phyloP scores from a whole-genome alignment of 2,888 invertebrate species.

The Orthonychiurus folsomi region DNA sequence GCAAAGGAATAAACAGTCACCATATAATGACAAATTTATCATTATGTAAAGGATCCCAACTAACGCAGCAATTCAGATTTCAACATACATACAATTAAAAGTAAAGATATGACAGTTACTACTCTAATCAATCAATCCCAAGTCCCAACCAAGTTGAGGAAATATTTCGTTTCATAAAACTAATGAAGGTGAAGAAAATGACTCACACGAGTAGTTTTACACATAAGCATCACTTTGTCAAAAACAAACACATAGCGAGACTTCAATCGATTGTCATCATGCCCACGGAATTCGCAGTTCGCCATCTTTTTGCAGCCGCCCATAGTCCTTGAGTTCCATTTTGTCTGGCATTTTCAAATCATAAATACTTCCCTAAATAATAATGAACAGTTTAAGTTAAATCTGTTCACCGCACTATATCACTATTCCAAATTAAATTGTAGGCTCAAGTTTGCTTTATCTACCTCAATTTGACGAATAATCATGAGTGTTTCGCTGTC shows the following conservation, averaged over 20 bases:
- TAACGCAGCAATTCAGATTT: constrained; percentile 11
- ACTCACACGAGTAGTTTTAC: constrained; percentile 69
- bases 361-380: constrained; percentile 70
- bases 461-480: constrained; percentile 76
- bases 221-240: constrained; percentile 91
- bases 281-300: constrained; percentile 84
- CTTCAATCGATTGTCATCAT: constrained; percentile 68
- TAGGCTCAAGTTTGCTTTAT: not conserved
- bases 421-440: too few species aligned
- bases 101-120: not conserved
- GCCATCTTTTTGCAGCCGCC: constrained; percentile 83
- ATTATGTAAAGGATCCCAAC: constrained; percentile 3
- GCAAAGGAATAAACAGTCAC: constrained; percentile 25
- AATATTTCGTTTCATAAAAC: not conserved
- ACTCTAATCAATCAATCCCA: not conserved
- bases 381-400: constrained; percentile 13
- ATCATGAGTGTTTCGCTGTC: constrained; percentile 88
- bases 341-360: constrained; percentile 73
- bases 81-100: not conserved
- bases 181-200: constrained; percentile 5
- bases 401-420: constrained; percentile 7
- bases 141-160: not conserved
- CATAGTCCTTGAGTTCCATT: constrained; percentile 77
- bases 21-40: constrained; percentile 9
- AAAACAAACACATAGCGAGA: constrained; percentile 89